Evolutionary conservation across 37 sponge, comb jelly and placozoan genomes (phyloP).

Genomic region (Chondrosia reniformis): DNA sequence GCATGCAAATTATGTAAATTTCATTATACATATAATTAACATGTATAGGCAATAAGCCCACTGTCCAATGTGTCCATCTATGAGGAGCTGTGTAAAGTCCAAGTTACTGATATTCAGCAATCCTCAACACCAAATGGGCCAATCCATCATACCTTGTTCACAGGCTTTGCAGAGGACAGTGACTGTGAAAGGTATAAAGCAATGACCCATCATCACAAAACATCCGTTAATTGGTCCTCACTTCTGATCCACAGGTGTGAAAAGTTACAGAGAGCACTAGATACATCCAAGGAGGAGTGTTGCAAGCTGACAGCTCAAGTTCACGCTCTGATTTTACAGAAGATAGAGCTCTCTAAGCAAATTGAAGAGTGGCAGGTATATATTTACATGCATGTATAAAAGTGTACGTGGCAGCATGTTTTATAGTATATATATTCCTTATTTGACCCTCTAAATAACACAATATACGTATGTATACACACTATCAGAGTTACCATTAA

Average conservation of each 20-base stretch:
- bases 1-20: no score
- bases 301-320: conserved; percentile 33
- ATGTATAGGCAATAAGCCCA: no score
- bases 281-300: conserved; percentile 5
- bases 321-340: conserved; percentile 42
- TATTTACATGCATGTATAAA: no score
- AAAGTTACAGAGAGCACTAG: conserved; percentile 9
- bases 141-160: neutral
- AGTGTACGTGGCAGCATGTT: neutral
- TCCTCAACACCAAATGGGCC: no score
- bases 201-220: no score
- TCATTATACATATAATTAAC: no score
- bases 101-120: neutral
- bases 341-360: conserved; percentile 44
- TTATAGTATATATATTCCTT: no score
- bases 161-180: neutral
- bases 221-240: neutral
- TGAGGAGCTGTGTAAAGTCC: conserved; percentile 10
- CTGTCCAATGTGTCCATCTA: neutral
- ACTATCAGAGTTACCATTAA: no score
- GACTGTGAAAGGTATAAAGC: no score
- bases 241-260: conserved; percentile 20
- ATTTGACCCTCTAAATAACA: no score
- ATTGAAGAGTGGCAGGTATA: conserved; percentile 60
- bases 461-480: no score